Evolutionary conservation across 1,140 invertebrate species (phyloP).

Genomic region (Zaprionus vittiger): DNA sequence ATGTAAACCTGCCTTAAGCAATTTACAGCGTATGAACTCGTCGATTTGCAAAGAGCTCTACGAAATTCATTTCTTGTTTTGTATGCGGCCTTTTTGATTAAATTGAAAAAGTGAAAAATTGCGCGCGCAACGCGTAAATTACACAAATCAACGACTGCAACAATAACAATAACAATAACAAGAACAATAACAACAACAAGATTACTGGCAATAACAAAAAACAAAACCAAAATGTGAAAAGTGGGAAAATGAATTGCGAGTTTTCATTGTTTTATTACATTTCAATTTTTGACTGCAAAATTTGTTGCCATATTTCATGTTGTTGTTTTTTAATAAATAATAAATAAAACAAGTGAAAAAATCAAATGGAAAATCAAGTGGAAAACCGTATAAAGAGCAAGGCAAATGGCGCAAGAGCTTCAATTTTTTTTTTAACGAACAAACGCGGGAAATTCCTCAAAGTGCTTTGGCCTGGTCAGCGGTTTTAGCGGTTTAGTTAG

Average conservation of each 20-base stretch:
- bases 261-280: conserved; percentile 58
- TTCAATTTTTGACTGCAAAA: conserved; percentile 34
- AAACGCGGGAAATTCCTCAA: conserved; percentile 21
- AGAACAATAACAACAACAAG: conserved; percentile 12
- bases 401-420: neutral
- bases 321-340: neutral
- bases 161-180: conserved; percentile 32
- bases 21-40: neutral
- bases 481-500: conserved; percentile 13
- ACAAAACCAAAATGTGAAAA: conserved; percentile 2
- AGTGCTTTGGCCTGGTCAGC: conserved; percentile 21
- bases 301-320: conserved; percentile 6
- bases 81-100: conserved; percentile 51
- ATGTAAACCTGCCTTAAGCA: neutral
- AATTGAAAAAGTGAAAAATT: conserved; percentile 74
- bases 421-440: conserved; percentile 15
- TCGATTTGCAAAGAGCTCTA: neutral
- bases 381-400: conserved; percentile 6
- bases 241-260: conserved; percentile 55
- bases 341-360: neutral
- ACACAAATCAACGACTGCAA: conserved; percentile 68
- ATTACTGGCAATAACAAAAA: neutral
- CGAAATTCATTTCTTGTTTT: neutral
- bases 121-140: conserved; percentile 64
- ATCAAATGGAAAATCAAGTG: conserved; percentile 23